Percentiles rank a stretch among this genome's conserved stretches.
Evolutionary conservation across 2,113 vertebrate genomes (phyloP).

Genomic region (Sinocyclocheilus rhinocerous): DNA sequence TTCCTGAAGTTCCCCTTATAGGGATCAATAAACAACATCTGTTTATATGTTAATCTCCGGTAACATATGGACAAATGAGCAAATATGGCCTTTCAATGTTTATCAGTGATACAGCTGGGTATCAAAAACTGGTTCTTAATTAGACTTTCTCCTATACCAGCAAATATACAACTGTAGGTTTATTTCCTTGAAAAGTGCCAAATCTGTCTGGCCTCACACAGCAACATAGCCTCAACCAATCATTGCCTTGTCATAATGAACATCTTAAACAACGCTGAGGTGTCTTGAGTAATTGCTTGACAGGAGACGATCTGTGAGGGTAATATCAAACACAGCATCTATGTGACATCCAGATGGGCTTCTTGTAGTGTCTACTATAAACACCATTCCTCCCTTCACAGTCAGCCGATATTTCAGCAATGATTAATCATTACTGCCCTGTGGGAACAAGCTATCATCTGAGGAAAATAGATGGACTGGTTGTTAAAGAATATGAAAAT

Average conservation of each 20-base stretch:
- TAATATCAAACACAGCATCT: conserved; percentile 7
- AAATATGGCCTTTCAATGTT: neutral
- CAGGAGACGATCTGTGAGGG: neutral
- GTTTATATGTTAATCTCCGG: neutral
- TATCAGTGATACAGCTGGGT: neutral
- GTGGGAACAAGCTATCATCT: conserved; percentile 23
- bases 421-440: conserved; percentile 50
- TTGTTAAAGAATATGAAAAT: conserved; percentile 31
- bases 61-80: conserved; percentile 1
- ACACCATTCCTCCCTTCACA: neutral
- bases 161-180: neutral
- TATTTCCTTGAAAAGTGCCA: neutral
- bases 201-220: neutral
- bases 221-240: neutral
- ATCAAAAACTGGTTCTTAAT: neutral
- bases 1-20: neutral
- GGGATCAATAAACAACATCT: neutral
- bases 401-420: conserved; percentile 18
- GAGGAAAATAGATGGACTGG: conserved; percentile 28
- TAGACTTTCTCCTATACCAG: neutral
- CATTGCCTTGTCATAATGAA: conserved; percentile 3
- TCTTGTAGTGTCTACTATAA: conserved; percentile 35
- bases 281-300: conserved; percentile 26
- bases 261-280: neutral
- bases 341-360: conserved; percentile 21